Conservation (phyloP, 2,888 invertebrate species). For the Trissolcus brochymenae region DNA sequence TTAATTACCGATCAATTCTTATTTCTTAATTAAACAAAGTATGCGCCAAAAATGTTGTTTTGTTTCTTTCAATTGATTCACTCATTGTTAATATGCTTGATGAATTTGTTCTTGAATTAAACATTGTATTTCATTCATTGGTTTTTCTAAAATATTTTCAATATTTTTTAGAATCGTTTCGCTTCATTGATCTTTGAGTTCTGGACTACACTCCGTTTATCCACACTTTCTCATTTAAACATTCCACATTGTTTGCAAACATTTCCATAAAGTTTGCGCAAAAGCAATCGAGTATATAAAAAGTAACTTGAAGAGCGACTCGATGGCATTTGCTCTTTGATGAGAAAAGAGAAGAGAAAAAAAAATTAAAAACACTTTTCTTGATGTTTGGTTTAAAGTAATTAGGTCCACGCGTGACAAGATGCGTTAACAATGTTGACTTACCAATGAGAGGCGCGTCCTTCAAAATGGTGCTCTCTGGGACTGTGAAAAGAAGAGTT, state of each 20-base stretch:
- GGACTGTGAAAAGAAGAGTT: conserved; percentile 70
- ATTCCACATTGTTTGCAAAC: conserved; percentile 1
- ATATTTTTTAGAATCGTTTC: no score
- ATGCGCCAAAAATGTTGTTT: no score
- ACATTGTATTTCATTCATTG: not conserved
- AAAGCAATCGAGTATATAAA: not conserved
- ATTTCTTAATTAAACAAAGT: not conserved
- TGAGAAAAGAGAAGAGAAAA: no score
- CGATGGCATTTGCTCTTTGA: conserved; percentile 2
- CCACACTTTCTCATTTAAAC: not conserved
- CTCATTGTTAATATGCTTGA: not conserved
- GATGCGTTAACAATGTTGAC: conserved; percentile 43
- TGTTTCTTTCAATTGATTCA: no score
- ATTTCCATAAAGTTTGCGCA: conserved; percentile 6
- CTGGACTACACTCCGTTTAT: no score
- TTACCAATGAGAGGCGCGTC: conserved; percentile 71
- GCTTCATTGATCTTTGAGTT: no score
- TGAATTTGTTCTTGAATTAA: not conserved
- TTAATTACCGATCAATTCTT: not conserved
- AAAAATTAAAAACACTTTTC: not conserved
- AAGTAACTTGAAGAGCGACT: not conserved
- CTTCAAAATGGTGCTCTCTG: conserved; percentile 71
- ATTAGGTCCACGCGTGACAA: conserved; percentile 27
- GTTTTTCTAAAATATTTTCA: no score
- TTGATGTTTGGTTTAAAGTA: conserved; percentile 6